These are phyloP conservation scores for Xanthorhoe designata DNA, from an alignment of 2,888 invertebrate species.

Conservation along the genomic window DNA sequence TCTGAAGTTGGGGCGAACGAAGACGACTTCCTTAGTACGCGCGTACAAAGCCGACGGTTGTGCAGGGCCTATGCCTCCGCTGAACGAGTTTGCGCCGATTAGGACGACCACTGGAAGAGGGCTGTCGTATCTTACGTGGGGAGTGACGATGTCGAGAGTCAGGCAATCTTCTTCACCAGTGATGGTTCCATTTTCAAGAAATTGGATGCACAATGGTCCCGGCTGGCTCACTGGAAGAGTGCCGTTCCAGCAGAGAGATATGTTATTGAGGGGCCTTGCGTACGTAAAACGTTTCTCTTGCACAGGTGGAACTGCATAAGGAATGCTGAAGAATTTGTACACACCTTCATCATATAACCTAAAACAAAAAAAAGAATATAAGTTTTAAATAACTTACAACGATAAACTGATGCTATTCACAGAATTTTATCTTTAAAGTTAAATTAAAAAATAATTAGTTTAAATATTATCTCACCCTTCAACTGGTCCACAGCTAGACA, in stretches of 20 bases:
- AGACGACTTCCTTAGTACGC: slow-evolving; percentile 91
- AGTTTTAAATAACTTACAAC: neutral
- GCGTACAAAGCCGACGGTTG: slow-evolving; percentile 92
- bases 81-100: slow-evolving; percentile 92
- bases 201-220: slow-evolving; percentile 89
- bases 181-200: slow-evolving; percentile 87
- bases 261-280: slow-evolving; percentile 87
- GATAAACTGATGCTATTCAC: slow-evolving; percentile 21
- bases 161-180: slow-evolving; percentile 93
- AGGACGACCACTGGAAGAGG: slow-evolving; percentile 93
- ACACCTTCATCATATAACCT: slow-evolving; percentile 91
- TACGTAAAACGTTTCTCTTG: slow-evolving; percentile 89
- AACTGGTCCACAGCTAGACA: slow-evolving; percentile 91
- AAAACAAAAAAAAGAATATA: slow-evolving; percentile 48
- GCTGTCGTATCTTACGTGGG: slow-evolving; percentile 91
- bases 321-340: slow-evolving; percentile 93
- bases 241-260: slow-evolving; percentile 92
- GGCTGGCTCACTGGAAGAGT: slow-evolving; percentile 89
- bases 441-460: neutral
- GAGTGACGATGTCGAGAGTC: slow-evolving; percentile 93
- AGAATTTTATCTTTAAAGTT: too few relatives aligned
- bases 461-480: slow-evolving; percentile 87
- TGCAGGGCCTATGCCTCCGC: slow-evolving; percentile 90
- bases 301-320: slow-evolving; percentile 91
- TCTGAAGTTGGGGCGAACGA: slow-evolving; percentile 95